Base-by-base conservation (phyloP, 2,888 invertebrate species). In the Lysandra coridon region DNA sequence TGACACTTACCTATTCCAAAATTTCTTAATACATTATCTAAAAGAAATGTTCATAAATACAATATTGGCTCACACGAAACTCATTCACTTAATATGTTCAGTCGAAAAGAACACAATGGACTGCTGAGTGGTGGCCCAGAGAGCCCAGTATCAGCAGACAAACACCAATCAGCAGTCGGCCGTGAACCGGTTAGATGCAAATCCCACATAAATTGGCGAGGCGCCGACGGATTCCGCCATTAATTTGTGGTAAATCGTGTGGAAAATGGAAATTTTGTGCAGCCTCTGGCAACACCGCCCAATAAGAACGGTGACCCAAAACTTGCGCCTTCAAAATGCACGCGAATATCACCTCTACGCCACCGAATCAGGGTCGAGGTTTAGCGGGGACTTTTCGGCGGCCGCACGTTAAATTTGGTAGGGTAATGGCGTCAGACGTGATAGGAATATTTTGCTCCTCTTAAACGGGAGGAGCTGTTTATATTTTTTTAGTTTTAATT, bases 211-310 rank as follows among this genome's bases (percentile, higher is more conserved):
- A 93, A 93, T 91, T 91, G 91, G 88, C 86, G 85, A 89, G 89
- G 90, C 89, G 91, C 85, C 90, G 90, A 92, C 91, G 91, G 89
- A 90, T 93, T 91, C 86, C 87, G 86, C 90, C 91, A 93, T 94
- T 94, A 93, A 94, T 94, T 94, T 94, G 93, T 87, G 91, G 91
- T 88, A 93, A 94, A 93, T 94, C 92, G 92, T 85, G 91, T 87
- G 92, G 94, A 94, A 94, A 94, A 93, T 94, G 91, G 93, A 93
- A 94, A 94, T 92, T 94, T 93, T 93, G 92, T 93, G 93, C 94
- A 92, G 90, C 92, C 92, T 86, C 89, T 86, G 88, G 90, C 90
- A 88, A 87, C 88, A 86, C 86, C 83, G 83, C 88, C 86, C 90
- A 87, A 84, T 85, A 88, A 86, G 83, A 81, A 84, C 84, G 85